Evolutionary conservation across 2,797 vertebrate genomes (phyloP).

Genomic region (Nannoperca australis): DNA sequence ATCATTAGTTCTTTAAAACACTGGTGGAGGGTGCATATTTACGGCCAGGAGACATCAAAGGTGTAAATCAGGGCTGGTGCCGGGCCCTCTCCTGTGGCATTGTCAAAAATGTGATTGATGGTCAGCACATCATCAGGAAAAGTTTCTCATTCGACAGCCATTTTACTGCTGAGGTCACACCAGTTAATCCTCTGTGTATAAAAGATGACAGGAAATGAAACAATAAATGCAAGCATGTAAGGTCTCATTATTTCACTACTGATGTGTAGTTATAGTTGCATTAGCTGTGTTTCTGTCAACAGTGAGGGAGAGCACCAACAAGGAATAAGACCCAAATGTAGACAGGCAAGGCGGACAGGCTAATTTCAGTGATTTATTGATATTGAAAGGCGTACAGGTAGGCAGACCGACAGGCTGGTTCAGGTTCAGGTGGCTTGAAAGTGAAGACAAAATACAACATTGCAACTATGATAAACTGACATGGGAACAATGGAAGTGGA

Average conservation of each 20-base stretch:
- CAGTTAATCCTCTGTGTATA: constrained; percentile 39
- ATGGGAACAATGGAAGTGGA: too few relatives aligned
- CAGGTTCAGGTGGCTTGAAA: too few relatives aligned
- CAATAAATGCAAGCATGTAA: constrained; percentile 24
- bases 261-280: constrained; percentile 11
- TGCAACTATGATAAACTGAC: too few relatives aligned
- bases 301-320: too few relatives aligned
- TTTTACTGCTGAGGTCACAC: constrained; percentile 51
- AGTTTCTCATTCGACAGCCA: constrained; percentile 39
- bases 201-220: constrained; percentile 47
- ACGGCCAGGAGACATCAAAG: constrained; percentile 60
- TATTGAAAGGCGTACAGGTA: too few relatives aligned
- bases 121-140: constrained; percentile 51
- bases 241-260: constrained; percentile 31
- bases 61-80: constrained; percentile 66
- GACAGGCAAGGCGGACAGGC: too few relatives aligned
- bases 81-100: constrained; percentile 34
- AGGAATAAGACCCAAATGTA: too few relatives aligned
- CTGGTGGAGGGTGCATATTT: constrained; percentile 61
- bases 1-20: constrained; percentile 76
- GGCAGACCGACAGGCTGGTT: too few relatives aligned
- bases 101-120: constrained; percentile 67
- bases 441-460: too few relatives aligned
- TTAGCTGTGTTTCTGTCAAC: constrained; percentile 6
- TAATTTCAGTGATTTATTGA: too few relatives aligned